Conservation (phyloP, 2,797 vertebrate species). For the Crenichthys baileyi region DNA sequence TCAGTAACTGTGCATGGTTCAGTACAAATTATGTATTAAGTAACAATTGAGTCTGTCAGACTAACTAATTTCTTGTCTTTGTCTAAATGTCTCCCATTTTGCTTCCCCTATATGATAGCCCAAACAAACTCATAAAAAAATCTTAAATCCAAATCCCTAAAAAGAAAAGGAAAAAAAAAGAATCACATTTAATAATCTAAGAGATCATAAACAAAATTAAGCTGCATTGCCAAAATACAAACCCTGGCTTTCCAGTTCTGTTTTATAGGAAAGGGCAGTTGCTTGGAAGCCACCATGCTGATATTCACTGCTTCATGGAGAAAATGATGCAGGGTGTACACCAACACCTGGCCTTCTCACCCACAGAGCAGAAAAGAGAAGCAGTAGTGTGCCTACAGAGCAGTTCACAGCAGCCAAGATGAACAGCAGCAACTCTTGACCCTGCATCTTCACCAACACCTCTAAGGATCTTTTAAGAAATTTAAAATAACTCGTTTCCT, state of each 20-base stretch:
- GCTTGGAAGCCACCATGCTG: slow-evolving; percentile 73
- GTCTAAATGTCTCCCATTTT: background rate
- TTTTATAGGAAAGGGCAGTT: slow-evolving; percentile 68
- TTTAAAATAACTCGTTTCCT: too few species aligned
- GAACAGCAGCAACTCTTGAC: background rate
- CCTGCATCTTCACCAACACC: background rate
- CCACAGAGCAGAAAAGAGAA: slow-evolving; percentile 26
- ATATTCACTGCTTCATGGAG: slow-evolving; percentile 74
- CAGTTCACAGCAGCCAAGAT: background rate
- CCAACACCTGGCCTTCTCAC: background rate
- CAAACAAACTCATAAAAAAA: background rate
- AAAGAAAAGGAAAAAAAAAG: background rate
- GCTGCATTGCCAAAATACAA: slow-evolving; percentile 55
- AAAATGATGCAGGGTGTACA: slow-evolving; percentile 71
- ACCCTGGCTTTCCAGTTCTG: slow-evolving; percentile 44
- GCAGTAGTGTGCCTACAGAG: background rate
- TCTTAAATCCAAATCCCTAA: background rate
- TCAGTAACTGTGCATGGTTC: background rate
- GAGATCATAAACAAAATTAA: slow-evolving; percentile 53
- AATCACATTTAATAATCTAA: too few species aligned
- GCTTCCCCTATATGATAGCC: background rate
- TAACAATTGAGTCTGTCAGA: background rate
- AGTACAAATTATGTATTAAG: background rate
- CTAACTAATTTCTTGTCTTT: background rate
- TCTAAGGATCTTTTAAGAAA: background rate